These are phyloP conservation scores for Mormyrus lacerda DNA, from an alignment of 2,113 vertebrate genomes.

Conservation along the genomic window DNA sequence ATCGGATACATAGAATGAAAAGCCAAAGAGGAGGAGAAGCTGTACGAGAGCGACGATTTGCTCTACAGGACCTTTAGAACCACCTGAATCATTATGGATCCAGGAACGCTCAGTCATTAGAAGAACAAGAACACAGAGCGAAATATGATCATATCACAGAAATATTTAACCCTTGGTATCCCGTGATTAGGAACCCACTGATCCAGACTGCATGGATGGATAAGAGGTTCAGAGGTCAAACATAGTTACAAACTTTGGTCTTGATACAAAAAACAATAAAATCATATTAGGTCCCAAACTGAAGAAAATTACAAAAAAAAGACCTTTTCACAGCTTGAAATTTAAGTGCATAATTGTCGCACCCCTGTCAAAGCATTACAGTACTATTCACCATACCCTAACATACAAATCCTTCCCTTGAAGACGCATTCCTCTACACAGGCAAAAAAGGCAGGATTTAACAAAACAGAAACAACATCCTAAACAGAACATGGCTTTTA, in stretches of 20 bases:
- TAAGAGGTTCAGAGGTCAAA: neutral
- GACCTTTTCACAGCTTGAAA: neutral
- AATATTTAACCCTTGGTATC: neutral
- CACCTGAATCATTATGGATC: neutral
- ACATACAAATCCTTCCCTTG: neutral
- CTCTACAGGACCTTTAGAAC: neutral
- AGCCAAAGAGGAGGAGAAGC: neutral
- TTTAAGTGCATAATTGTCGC: neutral
- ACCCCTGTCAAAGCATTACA: slow-evolving; percentile 6
- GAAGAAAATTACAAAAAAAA: neutral
- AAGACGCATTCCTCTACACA: slow-evolving; percentile 31
- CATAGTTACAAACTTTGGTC: neutral
- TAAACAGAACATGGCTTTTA: neutral
- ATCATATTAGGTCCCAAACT: neutral
- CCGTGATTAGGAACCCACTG: neutral
- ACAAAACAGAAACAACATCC: slow-evolving; percentile 31
- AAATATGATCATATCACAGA: slow-evolving; percentile 6
- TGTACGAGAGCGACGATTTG: neutral
- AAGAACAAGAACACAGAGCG: slow-evolving; percentile 11
- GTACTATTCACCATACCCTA: neutral
- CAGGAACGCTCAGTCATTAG: neutral
- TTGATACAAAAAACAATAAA: neutral
- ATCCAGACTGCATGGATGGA: neutral
- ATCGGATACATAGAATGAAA: neutral
- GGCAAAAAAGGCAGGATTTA: slow-evolving; percentile 56